These are phyloP conservation scores for Diplodus sargus DNA, from an alignment of 2,797 vertebrate species.

Conservation along the genomic window DNA sequence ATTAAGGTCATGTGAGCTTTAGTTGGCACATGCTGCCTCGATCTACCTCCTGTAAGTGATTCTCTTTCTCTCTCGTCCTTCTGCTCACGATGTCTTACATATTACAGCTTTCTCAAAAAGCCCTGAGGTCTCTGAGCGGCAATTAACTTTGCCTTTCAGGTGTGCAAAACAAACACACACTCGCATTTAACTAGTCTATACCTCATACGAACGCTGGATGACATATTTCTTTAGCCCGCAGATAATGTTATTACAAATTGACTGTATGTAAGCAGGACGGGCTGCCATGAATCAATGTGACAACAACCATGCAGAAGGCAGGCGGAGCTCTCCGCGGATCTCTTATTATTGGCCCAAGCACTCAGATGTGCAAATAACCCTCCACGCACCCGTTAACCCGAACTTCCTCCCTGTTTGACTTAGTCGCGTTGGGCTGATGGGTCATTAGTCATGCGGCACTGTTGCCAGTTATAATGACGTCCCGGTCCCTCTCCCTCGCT, in stretches of 20 bases:
- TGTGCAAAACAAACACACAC: slow-evolving; percentile 40
- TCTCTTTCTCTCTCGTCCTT: slow-evolving; percentile 17
- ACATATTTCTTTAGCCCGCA: slow-evolving; percentile 56
- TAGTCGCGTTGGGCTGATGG: slow-evolving; percentile 55
- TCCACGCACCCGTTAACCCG: slow-evolving; percentile 48
- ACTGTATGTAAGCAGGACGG: slow-evolving; percentile 51
- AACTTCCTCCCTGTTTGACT: slow-evolving; percentile 62
- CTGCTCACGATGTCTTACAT: slow-evolving; percentile 21
- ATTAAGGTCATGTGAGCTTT: slow-evolving; percentile 39
- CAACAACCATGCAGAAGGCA: slow-evolving; percentile 55
- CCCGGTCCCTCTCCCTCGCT: slow-evolving; percentile 13
- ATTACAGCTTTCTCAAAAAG: slow-evolving; percentile 34
- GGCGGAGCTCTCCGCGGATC: slow-evolving; percentile 33
- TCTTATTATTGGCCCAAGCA: slow-evolving; percentile 42
- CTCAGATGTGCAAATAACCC: slow-evolving; percentile 67
- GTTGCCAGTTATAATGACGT: slow-evolving; percentile 51
- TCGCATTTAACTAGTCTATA: slow-evolving; percentile 31
- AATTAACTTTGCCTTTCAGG: slow-evolving; percentile 52
- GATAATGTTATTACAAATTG: slow-evolving; percentile 77
- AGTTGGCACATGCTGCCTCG: slow-evolving; percentile 34
- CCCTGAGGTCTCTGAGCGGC: slow-evolving; percentile 37
- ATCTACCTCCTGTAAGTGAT: slow-evolving; percentile 11
- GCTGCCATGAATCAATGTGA: slow-evolving; percentile 77
- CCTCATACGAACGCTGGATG: slow-evolving; percentile 45
- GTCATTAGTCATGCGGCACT: slow-evolving; percentile 66